These are phyloP conservation scores for Mycalesis mineus DNA, from an alignment of 2,888 invertebrate genomes.

Conservation along the genomic window DNA sequence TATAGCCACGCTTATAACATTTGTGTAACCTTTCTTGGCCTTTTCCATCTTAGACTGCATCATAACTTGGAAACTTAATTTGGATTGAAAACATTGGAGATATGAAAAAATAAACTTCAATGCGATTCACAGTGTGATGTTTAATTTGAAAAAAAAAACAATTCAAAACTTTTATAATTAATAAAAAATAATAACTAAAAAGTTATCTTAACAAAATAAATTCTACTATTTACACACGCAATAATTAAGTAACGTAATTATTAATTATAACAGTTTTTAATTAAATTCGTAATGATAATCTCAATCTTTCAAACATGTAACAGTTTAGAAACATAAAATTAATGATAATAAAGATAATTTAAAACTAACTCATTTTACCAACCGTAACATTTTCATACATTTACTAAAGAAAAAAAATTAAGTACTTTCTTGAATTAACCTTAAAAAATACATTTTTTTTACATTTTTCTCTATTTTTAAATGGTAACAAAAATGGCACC, in stretches of 20 bases:
- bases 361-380: not conserved
- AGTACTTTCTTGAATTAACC: constrained; percentile 41
- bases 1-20: no score
- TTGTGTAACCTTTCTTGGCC: no score
- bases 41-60: constrained; percentile 1
- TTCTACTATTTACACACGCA: constrained; percentile 10
- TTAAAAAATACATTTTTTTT: constrained; percentile 42
- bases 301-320: constrained; percentile 26
- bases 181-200: constrained; percentile 12
- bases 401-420: constrained; percentile 25
- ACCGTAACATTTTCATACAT: not conserved
- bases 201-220: constrained; percentile 15
- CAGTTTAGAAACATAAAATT: constrained; percentile 18
- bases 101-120: constrained; percentile 30
- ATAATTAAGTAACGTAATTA: not conserved
- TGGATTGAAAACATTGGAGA: not conserved
- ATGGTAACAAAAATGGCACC: constrained; percentile 74
- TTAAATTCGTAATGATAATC: constrained; percentile 34
- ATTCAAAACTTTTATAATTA: constrained; percentile 14
- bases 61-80: not conserved
- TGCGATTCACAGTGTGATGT: constrained; percentile 31
- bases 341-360: not conserved
- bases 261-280: constrained; percentile 16
- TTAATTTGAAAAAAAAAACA: constrained; percentile 32
- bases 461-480: constrained; percentile 32